phyloP scores from a whole-genome alignment of 2,888 invertebrate genomes.

The Mesoligia furuncula region DNA sequence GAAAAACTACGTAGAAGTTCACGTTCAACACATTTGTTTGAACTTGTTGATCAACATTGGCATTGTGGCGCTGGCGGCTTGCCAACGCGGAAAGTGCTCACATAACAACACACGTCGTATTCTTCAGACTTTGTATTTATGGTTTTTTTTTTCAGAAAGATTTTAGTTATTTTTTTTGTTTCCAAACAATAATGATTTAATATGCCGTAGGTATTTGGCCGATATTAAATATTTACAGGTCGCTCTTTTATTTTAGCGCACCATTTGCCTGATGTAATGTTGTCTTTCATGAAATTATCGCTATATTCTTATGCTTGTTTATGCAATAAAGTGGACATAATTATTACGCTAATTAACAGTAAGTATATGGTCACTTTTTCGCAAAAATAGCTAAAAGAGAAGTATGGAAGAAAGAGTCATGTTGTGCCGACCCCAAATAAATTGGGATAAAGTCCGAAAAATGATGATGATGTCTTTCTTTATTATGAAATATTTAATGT shows the following conservation, averaged over 20 bases:
- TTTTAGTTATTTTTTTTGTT: no score
- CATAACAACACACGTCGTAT: neutral
- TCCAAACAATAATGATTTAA: no score
- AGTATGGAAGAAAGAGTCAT: neutral
- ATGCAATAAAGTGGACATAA: neutral
- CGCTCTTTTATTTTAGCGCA: neutral
- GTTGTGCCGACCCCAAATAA: neutral
- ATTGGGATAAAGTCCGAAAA: neutral
- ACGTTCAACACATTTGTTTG: neutral
- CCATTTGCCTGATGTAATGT: neutral
- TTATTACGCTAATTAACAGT: neutral
- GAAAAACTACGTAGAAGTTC: constrained; percentile 12
- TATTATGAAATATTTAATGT: neutral
- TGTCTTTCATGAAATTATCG: neutral
- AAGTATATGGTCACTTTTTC: neutral
- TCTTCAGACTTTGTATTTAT: neutral
- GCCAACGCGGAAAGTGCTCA: constrained; percentile 44
- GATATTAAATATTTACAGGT: no score
- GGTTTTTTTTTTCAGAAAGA: no score
- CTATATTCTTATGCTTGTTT: neutral
- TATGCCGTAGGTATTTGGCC: no score
- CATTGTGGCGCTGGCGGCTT: constrained; percentile 54
- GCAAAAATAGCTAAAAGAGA: neutral
- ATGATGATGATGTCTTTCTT: neutral
- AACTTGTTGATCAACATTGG: constrained; percentile 48